Evolutionary conservation across 2,113 vertebrate species (phyloP), one percentile per base, ranked within the genome.

Genomic region (Sinocyclocheilus anshuiensis): DNA sequence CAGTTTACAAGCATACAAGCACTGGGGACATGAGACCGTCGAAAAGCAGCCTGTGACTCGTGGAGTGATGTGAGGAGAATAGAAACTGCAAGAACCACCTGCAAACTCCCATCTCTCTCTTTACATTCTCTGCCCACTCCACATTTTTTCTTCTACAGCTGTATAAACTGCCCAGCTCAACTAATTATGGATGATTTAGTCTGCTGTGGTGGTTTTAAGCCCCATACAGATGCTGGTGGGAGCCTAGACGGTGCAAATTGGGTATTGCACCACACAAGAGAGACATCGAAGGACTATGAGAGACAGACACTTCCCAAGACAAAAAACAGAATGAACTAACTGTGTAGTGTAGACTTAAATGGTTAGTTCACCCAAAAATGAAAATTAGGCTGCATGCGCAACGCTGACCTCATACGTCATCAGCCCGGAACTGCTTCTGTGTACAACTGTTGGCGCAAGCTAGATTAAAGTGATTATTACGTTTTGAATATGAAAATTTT

Each of bases 1-100:
- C 77, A 26, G 65, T 88, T 89, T 63, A 74, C 69, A 36, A 79
- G 85, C 79, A 86, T 45, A 36, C n/a, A 85, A 81, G 74, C 57
- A 59, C 36, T 48, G 33, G 83, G 88, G 85, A 85, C 80, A 63
- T 84, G 86, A 24, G 26, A 84, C 55, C 77, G 77, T 72, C 89
- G 79, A 82, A 82, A 81, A 69, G 59, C 89, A 71, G 74, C 81
- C 86, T 87, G 61, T 86, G 88, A 89, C 87, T 84, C 84, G 75
- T 84, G 76, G 79, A 86, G 77, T 81, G 87, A 89, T 89, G 90
- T 91, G 93, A 92, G 91, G 91, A 89, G 89, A 89, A 93, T 92
- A 91, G 77, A 88, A 82, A 88, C 84, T 83, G 79, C 79, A 78
- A 82, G 89, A 89, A 90, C 85, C 92, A 91, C 88, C 91, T 92